Evolutionary conservation across 2,113 vertebrate genomes (phyloP), one percentile per base, ranked within the genome.

Genomic region (Halichoerus grypus): DNA sequence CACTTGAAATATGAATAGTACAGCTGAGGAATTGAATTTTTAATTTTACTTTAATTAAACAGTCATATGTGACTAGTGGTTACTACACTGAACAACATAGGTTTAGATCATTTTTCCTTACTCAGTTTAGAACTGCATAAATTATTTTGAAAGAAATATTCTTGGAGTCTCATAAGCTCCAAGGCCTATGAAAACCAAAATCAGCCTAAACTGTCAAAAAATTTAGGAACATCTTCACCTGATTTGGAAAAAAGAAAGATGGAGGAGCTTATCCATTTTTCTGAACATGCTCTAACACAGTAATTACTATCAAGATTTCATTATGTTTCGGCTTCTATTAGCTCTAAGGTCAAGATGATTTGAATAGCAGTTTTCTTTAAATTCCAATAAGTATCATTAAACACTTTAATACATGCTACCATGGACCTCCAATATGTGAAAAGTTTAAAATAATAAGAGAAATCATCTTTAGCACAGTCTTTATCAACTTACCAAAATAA

Each of bases 91-190:
- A 94, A 89, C 8, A 93, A 81, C 6, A 59, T 0, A 81, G 72
- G 31, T 72, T 87, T 72, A 86, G 7, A 86, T 82, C 36, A 82
- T 31, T 63, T 11, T 84, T 72, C 46, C 19, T 92, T 74, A 93
- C 24, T 2, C 12, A 71, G 69, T 97, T 96, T 57, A 95, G 83
- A 55, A 92, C 51, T 85, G 67, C 5, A 74, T 24, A 55, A 55
- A 92, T 79, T 92, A 86, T 69, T 96, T 49, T 91, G 21, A 87
- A 83, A 94, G 31, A 94, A 95, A 86, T 55, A 94, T 26, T 95
- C 49, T 89, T 28, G 22, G 5, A 92, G 71, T 94, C 24, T 92
- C 24, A 39, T 71, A 97, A 65, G 53, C 18, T 84, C 69, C 19
- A 94, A 92, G 51, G 5, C 8, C 79, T 88, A 88, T 18, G 22